Evolutionary conservation across 2,797 vertebrate species (phyloP).

Genomic region (Oreochromis mossambicus): DNA sequence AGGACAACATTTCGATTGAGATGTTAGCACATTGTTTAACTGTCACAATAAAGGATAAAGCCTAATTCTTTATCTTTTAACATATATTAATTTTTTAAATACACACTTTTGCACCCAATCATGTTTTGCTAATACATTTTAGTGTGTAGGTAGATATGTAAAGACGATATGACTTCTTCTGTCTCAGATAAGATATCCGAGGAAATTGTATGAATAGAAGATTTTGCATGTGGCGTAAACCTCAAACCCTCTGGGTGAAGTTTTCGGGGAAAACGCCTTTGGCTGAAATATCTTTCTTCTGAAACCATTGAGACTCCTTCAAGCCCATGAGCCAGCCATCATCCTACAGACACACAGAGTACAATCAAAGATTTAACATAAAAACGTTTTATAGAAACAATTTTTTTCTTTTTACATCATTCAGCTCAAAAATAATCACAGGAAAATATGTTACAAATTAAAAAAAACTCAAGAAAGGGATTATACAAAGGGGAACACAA

Average conservation of each 20-base stretch:
- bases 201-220: background rate
- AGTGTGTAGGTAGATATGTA: background rate
- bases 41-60: background rate
- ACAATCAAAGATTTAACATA: background rate
- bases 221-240: background rate
- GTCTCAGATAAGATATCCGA: background rate
- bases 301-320: constrained; percentile 89
- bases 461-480: background rate
- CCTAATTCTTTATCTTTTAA: background rate
- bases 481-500: background rate
- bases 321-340: constrained; percentile 96
- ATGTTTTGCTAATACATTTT: background rate
- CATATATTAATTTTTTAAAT: background rate
- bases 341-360: constrained; percentile 75
- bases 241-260: constrained; percentile 91
- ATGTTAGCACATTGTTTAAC: background rate
- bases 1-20: background rate
- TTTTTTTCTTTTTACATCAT: background rate
- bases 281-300: constrained; percentile 84
- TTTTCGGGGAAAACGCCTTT: constrained; percentile 97
- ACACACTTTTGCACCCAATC: background rate
- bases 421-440: background rate
- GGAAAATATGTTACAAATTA: background rate
- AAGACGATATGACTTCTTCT: background rate
- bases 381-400: background rate